Conservation (phyloP, 2,113 vertebrate species). For the Catharus fuscescens region DNA sequence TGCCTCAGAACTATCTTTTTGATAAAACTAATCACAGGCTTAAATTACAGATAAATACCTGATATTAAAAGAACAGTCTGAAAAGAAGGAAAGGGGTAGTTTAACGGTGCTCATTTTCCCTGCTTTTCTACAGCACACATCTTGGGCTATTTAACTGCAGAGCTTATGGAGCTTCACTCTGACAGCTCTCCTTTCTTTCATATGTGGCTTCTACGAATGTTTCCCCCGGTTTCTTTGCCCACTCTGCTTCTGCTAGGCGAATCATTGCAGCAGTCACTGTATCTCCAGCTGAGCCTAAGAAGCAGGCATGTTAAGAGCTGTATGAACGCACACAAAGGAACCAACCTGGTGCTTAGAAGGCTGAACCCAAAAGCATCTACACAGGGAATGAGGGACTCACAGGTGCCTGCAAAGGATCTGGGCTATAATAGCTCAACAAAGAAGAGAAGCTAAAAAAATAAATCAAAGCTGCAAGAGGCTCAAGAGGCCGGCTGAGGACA, state of each 20-base stretch:
- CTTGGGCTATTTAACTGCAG: conserved; percentile 41
- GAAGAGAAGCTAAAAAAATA: not conserved
- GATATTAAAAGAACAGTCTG: conserved; percentile 39
- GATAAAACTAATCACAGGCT: conserved; percentile 63
- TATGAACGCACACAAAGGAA: not conserved
- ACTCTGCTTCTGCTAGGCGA: not conserved
- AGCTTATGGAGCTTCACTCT: conserved; percentile 29
- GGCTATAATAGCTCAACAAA: not conserved
- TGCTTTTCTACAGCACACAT: conserved; percentile 19
- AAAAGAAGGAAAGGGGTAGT: conserved; percentile 26
- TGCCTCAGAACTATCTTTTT: conserved; percentile 55
- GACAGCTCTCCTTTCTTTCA: conserved; percentile 38
- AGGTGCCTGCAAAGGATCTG: not conserved
- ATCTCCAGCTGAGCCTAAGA: conserved; percentile 1
- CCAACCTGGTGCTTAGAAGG: not conserved
- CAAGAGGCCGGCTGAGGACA: not conserved
- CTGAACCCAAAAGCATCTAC: not conserved
- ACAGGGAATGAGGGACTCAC: not conserved
- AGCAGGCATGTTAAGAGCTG: not conserved
- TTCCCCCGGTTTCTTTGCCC: not conserved
- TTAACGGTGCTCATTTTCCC: conserved; percentile 25
- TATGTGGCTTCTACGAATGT: not conserved
- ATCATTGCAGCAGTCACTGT: not conserved
- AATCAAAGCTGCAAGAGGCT: not conserved
- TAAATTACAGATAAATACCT: conserved; percentile 63